Percentiles rank a stretch among this genome's conserved stretches.
These are phyloP conservation scores for Peromyscus californicus DNA, from an alignment of 2,113 vertebrate species.

Conservation along the genomic window DNA sequence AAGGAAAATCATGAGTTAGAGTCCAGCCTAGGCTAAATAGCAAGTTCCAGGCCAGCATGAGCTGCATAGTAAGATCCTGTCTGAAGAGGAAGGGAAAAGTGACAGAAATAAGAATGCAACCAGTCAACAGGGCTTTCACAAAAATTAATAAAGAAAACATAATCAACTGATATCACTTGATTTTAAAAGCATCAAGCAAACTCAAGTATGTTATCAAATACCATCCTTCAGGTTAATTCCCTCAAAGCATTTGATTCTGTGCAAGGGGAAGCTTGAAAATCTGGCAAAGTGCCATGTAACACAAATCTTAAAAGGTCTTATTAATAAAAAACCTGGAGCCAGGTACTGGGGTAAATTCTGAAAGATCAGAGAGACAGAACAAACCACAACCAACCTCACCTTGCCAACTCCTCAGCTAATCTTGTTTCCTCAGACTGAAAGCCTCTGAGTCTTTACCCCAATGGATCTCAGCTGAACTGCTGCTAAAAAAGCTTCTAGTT, in stretches of 20 bases:
- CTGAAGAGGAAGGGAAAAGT: neutral
- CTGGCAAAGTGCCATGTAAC: neutral
- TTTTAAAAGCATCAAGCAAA: conserved; percentile 8
- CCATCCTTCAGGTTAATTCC: neutral
- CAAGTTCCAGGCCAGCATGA: neutral
- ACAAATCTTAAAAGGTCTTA: too few relatives aligned
- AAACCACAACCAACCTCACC: too few relatives aligned
- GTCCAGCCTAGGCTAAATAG: neutral
- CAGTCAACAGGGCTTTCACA: neutral
- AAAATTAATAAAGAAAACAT: neutral
- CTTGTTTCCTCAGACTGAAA: too few relatives aligned
- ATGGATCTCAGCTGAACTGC: too few relatives aligned
- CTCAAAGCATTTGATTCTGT: neutral
- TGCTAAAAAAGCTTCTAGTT: too few relatives aligned
- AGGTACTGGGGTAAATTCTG: too few relatives aligned
- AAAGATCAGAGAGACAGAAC: too few relatives aligned
- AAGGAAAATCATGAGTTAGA: neutral
- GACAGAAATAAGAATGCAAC: neutral
- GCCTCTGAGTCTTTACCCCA: too few relatives aligned
- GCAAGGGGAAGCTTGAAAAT: neutral
- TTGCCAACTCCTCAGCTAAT: too few relatives aligned
- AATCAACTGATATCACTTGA: neutral
- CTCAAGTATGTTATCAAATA: neutral
- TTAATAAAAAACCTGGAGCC: too few relatives aligned
- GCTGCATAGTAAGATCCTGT: neutral